Evolutionary conservation across 2,797 vertebrate genomes (phyloP).

Genomic region (Rhynchonycteris naso): DNA sequence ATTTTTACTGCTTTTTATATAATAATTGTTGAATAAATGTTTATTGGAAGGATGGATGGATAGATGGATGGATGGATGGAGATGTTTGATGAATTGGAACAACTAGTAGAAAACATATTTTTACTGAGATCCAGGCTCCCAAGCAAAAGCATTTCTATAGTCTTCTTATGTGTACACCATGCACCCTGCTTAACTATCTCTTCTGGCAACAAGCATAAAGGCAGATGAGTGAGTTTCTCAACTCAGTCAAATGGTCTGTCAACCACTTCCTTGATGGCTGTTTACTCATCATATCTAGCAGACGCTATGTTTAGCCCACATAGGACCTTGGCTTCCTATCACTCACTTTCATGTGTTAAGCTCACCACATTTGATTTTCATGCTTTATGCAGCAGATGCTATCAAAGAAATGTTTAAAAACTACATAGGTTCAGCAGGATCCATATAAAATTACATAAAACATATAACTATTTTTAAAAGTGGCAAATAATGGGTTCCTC

Average conservation of each 20-base stretch:
- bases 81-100: background rate
- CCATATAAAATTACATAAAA: background rate
- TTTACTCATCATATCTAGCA: conserved; percentile 46
- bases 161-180: background rate
- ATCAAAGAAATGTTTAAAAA: conserved; percentile 46
- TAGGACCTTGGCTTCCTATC: background rate
- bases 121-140: background rate
- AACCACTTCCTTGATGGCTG: conserved; percentile 61
- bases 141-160: background rate
- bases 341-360: conserved; percentile 46
- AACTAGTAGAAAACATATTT: background rate
- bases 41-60: background rate
- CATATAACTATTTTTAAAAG: conserved; percentile 12
- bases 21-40: background rate
- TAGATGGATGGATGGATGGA: background rate
- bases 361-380: conserved; percentile 55
- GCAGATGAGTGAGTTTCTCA: conserved; percentile 24
- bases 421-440: background rate
- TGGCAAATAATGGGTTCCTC: background rate
- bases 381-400: conserved; percentile 32
- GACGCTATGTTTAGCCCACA: conserved; percentile 48
- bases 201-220: conserved; percentile 26
- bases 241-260: background rate
- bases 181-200: background rate
- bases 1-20: background rate